Base-by-base conservation (phyloP, 2,888 invertebrate species). In the Drosophila flavopinicola region DNA sequence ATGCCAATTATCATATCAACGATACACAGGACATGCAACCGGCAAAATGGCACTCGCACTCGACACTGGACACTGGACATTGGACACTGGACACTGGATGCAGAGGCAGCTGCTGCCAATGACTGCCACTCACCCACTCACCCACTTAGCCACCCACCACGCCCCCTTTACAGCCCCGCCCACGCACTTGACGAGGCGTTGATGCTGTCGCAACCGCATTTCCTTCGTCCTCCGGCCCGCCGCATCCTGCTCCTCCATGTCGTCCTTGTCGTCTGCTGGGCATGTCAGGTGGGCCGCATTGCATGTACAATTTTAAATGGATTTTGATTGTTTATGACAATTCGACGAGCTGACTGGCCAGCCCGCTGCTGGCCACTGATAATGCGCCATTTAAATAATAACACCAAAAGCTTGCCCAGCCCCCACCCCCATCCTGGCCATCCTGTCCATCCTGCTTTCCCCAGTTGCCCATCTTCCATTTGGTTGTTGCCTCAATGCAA, bases 281-380 rank as follows among this genome's bases (percentile, higher is more conserved):
- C 44, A n/a, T 68, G 52, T 56, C 71, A 72, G 75, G 66, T 73
- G 66, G 41, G 44, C 42, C 17, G 25, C 52, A 38, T 88, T 75
- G 78, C 76, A 86, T 85, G 85, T 78, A 83, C 75, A 78, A 86
- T 87, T 88, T 87, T 79, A 88, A 89, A 89, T 89, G 88, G 89
- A 84, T 88, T 88, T 89, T 88, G 88, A 88, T 88, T 88, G 88
- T 88, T 88, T 85, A 88, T 84, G 88, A 86, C 79, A 77, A 84
- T 86, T 86, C 78, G 72, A 83, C 72, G 73, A 82, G 70, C 67
- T 70, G 79, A 85, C 82, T 85, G 80, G 78, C 60, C 77, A 66
- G 58, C 48, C 61, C 82, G 73, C 85, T 85, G 78, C 74, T 74
- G 66, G 60, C 77, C 85, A 85, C 83, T 82, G 85, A 85, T 83